Base-by-base conservation (phyloP, 2,888 invertebrate genomes). In the Thyatira batis region DNA sequence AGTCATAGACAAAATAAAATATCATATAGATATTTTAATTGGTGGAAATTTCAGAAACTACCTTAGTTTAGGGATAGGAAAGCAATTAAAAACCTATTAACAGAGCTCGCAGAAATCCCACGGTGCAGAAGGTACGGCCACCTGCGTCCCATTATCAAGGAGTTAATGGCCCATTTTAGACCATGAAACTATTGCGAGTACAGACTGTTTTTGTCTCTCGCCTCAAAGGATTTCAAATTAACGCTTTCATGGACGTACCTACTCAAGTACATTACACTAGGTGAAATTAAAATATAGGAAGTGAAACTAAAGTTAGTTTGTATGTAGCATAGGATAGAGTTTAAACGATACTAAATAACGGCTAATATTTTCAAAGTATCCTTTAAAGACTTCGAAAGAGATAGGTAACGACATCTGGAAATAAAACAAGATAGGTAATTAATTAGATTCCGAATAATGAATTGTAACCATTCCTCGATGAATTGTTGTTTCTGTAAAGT, bases 41-140 rank as follows among this genome's bases (percentile, higher is more conserved):
- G 50, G 53, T 56, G 54, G 55, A 55, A 58, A 65, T 67, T 66
- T 53, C 52, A 54, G 51, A 65, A 75, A 71, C 62, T 65, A 56
- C 58, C 62, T 69, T 73, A 82, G 79, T 82, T 84, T 65, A 60
- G 71, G 73, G 63, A 79, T 80, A 76, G 80, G 73, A 80, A 77
- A 84, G 87, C 79, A 85, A 88, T 87, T 85, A 87, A 87, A 84
- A 86, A 80, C 76, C 77, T 82, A 87, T 88, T 87, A 87, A 80
- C 84, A 78, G 73, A 65, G 69, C 76, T 68, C 71, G 73, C 63
- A 69, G 58, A 69, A 73, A 76, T 71, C 69, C 67, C 62, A 64
- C 53, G 49, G 43, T 57, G 58, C 53, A 45, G 43, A 17, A 23
- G 55, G 62, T 64, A 57, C 58, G 56, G 69, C 63, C 77, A 79